These are phyloP conservation scores for Glaucopsyche alexis DNA, from an alignment of 2,888 invertebrate species.

Conservation along the genomic window DNA sequence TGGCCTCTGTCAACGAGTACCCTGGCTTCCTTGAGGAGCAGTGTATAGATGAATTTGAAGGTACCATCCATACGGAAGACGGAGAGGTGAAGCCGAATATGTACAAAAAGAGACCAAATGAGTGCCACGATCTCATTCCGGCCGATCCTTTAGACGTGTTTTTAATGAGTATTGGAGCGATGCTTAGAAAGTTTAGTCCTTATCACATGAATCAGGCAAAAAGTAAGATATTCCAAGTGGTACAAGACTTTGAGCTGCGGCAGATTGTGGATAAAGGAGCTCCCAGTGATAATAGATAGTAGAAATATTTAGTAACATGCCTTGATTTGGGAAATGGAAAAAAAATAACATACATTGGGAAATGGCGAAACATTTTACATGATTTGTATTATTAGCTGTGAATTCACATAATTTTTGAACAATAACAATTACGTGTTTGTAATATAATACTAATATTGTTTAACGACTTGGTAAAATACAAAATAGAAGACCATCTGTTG, in stretches of 20 bases:
- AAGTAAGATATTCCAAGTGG: conserved; percentile 71
- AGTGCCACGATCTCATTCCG: conserved; percentile 53
- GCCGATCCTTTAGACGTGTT: conserved; percentile 66
- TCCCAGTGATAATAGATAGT: conserved; percentile 46
- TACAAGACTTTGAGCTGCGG: conserved; percentile 68
- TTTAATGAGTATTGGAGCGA: conserved; percentile 62
- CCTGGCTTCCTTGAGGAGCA: conserved; percentile 53
- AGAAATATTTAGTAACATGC: background rate
- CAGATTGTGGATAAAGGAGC: conserved; percentile 60
- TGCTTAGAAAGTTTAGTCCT: conserved; percentile 61
- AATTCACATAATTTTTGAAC: too few species aligned
- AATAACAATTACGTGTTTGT: too few species aligned
- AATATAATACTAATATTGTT: too few species aligned
- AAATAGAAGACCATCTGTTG: background rate
- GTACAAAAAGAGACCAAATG: conserved; percentile 42
- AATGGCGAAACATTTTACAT: too few species aligned
- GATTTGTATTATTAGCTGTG: too few species aligned
- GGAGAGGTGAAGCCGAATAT: conserved; percentile 48
- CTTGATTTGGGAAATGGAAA: too few species aligned
- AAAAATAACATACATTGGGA: too few species aligned
- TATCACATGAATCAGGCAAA: conserved; percentile 70
- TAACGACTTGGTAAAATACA: background rate
- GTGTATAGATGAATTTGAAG: conserved; percentile 47
- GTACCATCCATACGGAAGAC: conserved; percentile 36
- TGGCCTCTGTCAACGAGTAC: conserved; percentile 45